Conservation (phyloP, 1,140 invertebrate genomes). For the Hirudo medicinalis region DNA sequence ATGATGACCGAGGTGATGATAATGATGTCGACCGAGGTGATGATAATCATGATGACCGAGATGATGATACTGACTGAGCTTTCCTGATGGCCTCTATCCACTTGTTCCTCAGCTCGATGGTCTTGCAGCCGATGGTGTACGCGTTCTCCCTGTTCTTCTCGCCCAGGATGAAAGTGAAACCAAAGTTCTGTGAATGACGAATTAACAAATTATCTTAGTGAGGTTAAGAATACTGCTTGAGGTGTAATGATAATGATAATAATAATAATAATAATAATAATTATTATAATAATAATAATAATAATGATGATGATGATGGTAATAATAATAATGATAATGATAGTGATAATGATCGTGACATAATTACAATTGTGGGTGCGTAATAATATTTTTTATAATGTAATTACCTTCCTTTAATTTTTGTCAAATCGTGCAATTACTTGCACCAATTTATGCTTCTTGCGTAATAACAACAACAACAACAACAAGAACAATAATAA, state of each 20-base stretch:
- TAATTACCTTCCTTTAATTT: no score
- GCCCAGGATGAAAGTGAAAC: conserved; percentile 56
- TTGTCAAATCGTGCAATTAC: no score
- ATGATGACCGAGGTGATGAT: no score
- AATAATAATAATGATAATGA: neutral
- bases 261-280: neutral
- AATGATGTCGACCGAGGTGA: no score
- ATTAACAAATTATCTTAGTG: no score
- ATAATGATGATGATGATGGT: neutral
- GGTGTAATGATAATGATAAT: neutral
- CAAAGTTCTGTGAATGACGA: conserved; percentile 1
- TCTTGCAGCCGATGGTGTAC: conserved; percentile 77
- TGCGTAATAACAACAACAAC: neutral
- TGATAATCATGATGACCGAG: no score
- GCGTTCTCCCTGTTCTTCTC: conserved; percentile 65
- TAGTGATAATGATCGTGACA: no score
- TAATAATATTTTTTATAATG: no score
- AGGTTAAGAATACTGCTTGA: no score
- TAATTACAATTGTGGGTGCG: no score
- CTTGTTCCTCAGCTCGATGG: conserved; percentile 68
- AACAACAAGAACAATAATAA: neutral
- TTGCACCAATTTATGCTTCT: no score
- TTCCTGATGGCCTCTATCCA: conserved; percentile 84
- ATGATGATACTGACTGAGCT: conserved; percentile 55
- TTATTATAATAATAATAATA: neutral